Conservation (phyloP, 2,113 vertebrate genomes). For the Prionailurus viverrinus region DNA sequence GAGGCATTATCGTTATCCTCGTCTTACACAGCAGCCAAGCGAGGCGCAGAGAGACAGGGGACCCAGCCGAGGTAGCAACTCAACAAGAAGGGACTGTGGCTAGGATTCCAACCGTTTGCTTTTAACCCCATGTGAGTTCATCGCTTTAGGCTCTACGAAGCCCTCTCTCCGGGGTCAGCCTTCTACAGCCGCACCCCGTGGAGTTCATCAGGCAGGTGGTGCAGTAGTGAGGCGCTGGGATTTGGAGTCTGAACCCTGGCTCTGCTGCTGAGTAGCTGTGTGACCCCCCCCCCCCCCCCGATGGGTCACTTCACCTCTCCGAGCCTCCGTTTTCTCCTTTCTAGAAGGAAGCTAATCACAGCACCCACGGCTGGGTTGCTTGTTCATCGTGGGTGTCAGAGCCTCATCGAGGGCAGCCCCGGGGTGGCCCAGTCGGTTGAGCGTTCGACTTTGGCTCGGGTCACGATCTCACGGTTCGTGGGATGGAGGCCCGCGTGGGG, state of each 20-base stretch:
- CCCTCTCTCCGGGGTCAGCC: background rate
- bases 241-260: background rate
- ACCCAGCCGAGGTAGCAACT: background rate
- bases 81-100: background rate
- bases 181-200: fast-evolving
- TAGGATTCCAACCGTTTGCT: background rate
- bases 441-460: no score
- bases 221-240: background rate
- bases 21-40: background rate
- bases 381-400: background rate
- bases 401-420: background rate
- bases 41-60: background rate
- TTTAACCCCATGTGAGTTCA: background rate
- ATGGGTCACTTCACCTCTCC: background rate
- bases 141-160: background rate
- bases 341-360: background rate
- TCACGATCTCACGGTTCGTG: no score
- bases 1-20: fast-evolving
- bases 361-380: background rate
- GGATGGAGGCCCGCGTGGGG: no score
- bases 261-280: background rate
- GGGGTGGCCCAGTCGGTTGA: no score
- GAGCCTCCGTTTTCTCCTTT: background rate
- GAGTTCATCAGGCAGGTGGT: background rate
- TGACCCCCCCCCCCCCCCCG: background rate